Percentiles rank a stretch among this genome's conserved stretches.
These are phyloP conservation scores for Anser brachyrhynchus DNA, from an alignment of 2,113 vertebrate genomes.

Conservation along the genomic window DNA sequence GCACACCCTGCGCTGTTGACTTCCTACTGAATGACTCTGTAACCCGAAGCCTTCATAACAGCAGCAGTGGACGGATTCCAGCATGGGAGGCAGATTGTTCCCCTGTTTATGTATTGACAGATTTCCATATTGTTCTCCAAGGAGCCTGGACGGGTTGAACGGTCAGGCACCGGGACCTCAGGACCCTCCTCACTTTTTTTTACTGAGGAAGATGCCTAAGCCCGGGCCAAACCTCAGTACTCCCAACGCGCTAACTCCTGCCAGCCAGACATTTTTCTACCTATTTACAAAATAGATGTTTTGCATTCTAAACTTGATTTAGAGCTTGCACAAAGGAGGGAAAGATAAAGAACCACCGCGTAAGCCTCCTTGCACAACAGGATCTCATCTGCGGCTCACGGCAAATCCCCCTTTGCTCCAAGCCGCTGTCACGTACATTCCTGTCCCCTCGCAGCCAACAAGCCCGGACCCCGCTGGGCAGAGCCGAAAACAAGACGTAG, in stretches of 20 bases:
- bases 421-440: not conserved
- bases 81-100: not conserved
- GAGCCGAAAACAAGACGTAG: not conserved
- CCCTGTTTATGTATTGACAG: not conserved
- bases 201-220: not conserved
- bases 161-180: not conserved
- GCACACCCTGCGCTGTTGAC: conserved; percentile 15
- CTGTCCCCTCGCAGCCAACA: not conserved
- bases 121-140: not conserved
- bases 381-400: not conserved
- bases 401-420: not conserved
- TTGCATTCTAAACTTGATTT: not conserved
- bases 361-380: not conserved
- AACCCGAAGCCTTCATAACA: conserved; percentile 34
- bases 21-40: conserved; percentile 42
- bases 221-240: not conserved
- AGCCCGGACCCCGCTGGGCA: not conserved
- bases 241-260: not conserved
- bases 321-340: not conserved
- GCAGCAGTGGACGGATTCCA: not conserved
- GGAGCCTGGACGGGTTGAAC: not conserved
- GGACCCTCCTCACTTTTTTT: not conserved
- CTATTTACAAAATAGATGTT: not conserved
- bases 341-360: not conserved
- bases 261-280: not conserved